A percentile compares a stretch with the other conserved stretches of the same genome.
phyloP scores from a whole-genome alignment of 2,113 vertebrate genomes.

The Lepus americanus region DNA sequence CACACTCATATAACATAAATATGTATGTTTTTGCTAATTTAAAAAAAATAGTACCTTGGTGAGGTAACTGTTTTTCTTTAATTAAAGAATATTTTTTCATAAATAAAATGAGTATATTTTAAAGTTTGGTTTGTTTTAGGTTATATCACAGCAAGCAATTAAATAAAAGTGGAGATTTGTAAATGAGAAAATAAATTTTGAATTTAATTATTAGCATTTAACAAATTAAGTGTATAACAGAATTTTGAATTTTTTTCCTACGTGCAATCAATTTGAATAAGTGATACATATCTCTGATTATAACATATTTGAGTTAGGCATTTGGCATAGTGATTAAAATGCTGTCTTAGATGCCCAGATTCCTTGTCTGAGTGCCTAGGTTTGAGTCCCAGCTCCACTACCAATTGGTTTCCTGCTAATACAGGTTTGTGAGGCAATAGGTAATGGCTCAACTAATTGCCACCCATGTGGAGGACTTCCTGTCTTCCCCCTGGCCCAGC shows the following conservation, averaged over 20 bases:
- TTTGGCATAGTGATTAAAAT: neutral
- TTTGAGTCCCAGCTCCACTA: too few species aligned
- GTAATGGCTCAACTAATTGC: too few species aligned
- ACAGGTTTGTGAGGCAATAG: too few species aligned
- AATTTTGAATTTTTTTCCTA: neutral
- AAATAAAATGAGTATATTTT: neutral
- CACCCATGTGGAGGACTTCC: too few species aligned
- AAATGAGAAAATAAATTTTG: slow-evolving; percentile 46
- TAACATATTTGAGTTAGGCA: neutral
- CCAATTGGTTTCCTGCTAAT: too few species aligned
- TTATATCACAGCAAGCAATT: slow-evolving; percentile 5
- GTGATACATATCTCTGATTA: neutral
- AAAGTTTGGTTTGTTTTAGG: neutral
- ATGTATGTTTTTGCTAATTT: neutral
- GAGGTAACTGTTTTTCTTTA: neutral
- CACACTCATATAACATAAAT: neutral
- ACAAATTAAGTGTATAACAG: neutral
- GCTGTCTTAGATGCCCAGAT: too few species aligned
- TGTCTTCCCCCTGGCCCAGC: too few species aligned
- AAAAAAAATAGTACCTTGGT: neutral
- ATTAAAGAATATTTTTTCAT: neutral
- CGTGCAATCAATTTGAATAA: neutral
- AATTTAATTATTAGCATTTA: neutral
- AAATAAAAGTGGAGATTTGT: neutral
- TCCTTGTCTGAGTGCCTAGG: too few species aligned